Evolutionary conservation across 2,888 invertebrate species (phyloP), one percentile per base, ranked within the genome.

Genomic region (Drosophila anomelani): DNA sequence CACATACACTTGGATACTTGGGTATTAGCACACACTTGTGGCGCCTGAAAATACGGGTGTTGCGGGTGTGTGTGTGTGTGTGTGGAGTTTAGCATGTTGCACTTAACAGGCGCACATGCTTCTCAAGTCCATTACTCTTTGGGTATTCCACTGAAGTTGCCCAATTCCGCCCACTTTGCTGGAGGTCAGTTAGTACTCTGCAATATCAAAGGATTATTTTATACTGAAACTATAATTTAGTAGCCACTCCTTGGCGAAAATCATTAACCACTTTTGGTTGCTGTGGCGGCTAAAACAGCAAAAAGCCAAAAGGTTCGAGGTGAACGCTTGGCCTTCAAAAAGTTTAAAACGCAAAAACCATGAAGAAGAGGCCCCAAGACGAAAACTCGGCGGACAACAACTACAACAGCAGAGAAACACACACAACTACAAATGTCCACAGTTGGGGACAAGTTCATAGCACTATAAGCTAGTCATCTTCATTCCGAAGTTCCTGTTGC

Each of bases 321-420:
- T 82, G 73, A 82, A 79, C 75, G 75, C 59, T 82, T 85, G 84
- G 84, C 85, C 85, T 85, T 86, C 84, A 81, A 79, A 83, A 82
- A 78, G 72, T 81, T 80, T 75, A 83, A 81, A 76, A 75, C 76
- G 74, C 72, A 81, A 76, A 77, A 79, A 59, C 72, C 15, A 51
- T 51, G 43, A 51, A 77, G 67, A 80, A 79, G 69, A 81, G 70
- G 68, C 69, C 56, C 51, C 53, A 58, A 54, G 51, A 63, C 72
- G 69, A 77, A 69, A 69, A 57, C 56, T 47, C 34, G 44, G 68
- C 38, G 55, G 17, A 34, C 26, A 49, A 32, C 49, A 49, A 49
- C 46, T 26, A 46, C 49, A 49, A 49, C 47, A 38, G 61, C 26
- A 23, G 38, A 39, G 47, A 39, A 41, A 64, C 46, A 47, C 43